phyloP scores from a whole-genome alignment of 1,140 invertebrate genomes.

The Sinonovacula constricta region DNA sequence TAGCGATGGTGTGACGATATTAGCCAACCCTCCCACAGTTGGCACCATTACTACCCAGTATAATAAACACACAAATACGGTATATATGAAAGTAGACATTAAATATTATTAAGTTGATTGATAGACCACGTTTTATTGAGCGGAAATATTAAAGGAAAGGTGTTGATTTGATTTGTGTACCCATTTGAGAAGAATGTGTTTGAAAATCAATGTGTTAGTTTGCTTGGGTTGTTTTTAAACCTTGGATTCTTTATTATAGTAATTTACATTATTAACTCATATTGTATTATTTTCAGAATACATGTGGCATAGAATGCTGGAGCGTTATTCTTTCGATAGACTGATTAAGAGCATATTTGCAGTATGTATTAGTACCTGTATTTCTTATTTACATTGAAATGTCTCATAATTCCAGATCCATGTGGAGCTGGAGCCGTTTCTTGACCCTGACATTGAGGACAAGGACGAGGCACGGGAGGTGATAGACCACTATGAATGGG shows the following conservation, averaged over 20 bases:
- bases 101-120: too few relatives aligned
- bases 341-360: too few relatives aligned
- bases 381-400: not conserved
- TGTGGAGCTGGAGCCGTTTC: conserved; percentile 43
- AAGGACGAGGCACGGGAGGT: conserved; percentile 2
- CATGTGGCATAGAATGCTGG: not conserved
- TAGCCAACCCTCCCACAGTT: conserved; percentile 30
- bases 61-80: not conserved
- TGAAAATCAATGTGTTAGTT: too few relatives aligned
- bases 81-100: too few relatives aligned
- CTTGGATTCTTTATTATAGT: too few relatives aligned
- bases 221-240: too few relatives aligned
- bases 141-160: too few relatives aligned
- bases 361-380: not conserved
- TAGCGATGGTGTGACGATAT: conserved; percentile 52
- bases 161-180: too few relatives aligned
- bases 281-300: not conserved
- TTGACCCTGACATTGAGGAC: conserved; percentile 45
- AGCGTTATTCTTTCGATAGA: not conserved
- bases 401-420: conserved; percentile 29
- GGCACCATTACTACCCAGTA: conserved; percentile 23
- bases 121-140: too few relatives aligned
- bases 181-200: too few relatives aligned
- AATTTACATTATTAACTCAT: too few relatives aligned
- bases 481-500: conserved; percentile 53